phyloP scores from a whole-genome alignment of 2,113 vertebrate species.

The Mirounga angustirostris region DNA sequence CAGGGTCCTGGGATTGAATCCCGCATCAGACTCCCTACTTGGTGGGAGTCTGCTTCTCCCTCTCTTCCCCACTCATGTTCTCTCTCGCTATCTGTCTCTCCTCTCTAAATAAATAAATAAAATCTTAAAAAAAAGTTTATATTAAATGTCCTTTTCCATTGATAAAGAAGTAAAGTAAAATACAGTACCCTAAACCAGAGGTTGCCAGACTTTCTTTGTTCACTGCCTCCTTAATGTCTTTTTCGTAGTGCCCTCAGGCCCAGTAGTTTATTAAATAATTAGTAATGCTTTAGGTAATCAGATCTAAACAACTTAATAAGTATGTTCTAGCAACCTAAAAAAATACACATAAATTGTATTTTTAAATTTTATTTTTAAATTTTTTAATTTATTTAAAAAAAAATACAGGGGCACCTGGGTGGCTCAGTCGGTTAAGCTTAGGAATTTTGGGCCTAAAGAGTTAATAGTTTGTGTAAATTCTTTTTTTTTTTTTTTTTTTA shows the following conservation, averaged over 20 bases:
- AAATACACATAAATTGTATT: too few species aligned
- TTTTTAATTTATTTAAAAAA: neutral
- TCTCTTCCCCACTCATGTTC: neutral
- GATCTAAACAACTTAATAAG: neutral
- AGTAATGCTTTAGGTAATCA: neutral
- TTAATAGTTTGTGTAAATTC: neutral
- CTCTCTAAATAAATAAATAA: neutral
- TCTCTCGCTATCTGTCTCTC: neutral
- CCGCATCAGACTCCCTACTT: too few species aligned
- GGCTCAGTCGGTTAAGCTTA: neutral
- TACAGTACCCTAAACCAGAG: neutral
- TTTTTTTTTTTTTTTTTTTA: neutral
- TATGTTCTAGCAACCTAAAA: neutral
- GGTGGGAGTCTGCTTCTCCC: neutral
- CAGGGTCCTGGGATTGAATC: too few species aligned
- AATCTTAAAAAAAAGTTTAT: neutral
- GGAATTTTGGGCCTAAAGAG: neutral
- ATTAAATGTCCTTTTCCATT: neutral
- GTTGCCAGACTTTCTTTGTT: neutral
- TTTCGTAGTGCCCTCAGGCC: neutral
- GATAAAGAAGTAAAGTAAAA: neutral
- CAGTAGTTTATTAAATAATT: constrained; percentile 17
- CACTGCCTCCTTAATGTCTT: neutral
- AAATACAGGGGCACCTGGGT: neutral
- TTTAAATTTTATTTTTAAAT: too few species aligned